A percentile compares a stretch with the other conserved stretches of the same genome.
These are phyloP conservation scores for Ciona savignyi DNA, from an alignment of 23 tunicate species.

Conservation along the genomic window DNA sequence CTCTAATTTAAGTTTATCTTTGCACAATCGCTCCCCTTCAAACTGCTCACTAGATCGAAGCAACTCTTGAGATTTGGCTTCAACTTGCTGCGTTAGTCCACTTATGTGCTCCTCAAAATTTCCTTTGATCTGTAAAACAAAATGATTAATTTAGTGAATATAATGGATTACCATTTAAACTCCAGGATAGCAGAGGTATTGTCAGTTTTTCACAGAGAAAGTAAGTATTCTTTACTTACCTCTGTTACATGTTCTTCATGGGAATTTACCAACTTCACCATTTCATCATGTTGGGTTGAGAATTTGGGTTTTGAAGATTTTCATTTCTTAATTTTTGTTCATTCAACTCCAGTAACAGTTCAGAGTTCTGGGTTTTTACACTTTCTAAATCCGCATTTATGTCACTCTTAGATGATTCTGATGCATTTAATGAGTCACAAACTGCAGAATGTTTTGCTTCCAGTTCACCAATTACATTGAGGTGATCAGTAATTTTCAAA, in stretches of 20 bases:
- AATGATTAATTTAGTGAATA: too few relatives aligned
- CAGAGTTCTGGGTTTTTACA: neutral
- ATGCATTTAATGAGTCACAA: neutral
- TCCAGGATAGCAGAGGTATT: too few relatives aligned
- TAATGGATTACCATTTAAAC: too few relatives aligned
- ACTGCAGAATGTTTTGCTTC: neutral
- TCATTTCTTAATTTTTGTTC: neutral
- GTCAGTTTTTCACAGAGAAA: too few relatives aligned
- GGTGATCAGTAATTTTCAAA: neutral
- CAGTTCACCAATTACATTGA: neutral
- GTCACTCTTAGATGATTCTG: neutral
- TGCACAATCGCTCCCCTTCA: neutral
- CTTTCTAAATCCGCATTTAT: neutral
- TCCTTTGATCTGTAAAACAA: neutral
- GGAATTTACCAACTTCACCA: neutral
- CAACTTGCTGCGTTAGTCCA: neutral
- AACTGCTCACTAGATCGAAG: neutral
- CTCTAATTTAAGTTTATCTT: neutral
- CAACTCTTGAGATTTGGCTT: neutral
- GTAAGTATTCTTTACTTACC: neutral
- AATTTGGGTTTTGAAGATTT: neutral
- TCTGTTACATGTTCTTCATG: neutral
- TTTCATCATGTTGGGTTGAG: neutral
- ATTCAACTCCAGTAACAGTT: neutral
- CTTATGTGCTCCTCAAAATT: neutral